Conservation (phyloP, 2,113 vertebrate genomes). For the Microcebus ravelobensis region DNA sequence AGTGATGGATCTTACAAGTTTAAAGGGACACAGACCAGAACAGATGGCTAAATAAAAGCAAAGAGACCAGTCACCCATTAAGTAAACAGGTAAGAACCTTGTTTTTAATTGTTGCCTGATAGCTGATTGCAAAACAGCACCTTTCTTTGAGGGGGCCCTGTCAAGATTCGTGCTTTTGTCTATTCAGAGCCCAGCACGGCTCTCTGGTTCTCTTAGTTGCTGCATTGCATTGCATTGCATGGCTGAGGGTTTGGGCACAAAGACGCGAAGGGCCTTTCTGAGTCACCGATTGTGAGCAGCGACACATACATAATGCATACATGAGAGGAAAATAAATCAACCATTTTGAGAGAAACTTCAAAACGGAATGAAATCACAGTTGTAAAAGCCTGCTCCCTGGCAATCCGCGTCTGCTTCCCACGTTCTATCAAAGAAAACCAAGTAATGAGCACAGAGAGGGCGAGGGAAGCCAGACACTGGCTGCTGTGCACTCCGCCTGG, state of each 20-base stretch:
- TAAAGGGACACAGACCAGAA: slow-evolving; percentile 68
- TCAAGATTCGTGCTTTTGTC: slow-evolving; percentile 16
- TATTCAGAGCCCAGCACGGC: neutral
- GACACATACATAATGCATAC: neutral
- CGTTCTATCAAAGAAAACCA: neutral
- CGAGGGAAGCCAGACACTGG: accelerated
- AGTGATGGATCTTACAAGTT: slow-evolving; percentile 60
- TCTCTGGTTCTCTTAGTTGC: neutral
- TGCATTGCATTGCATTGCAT: neutral
- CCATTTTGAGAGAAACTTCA: slow-evolving; percentile 50
- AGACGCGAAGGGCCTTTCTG: neutral
- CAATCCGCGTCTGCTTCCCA: neutral
- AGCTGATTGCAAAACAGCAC: slow-evolving; percentile 35
- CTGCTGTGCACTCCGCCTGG: neutral
- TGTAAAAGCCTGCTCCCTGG: slow-evolving; percentile 4
- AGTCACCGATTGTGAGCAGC: neutral
- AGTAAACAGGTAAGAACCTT: slow-evolving; percentile 59
- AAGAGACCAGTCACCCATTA: slow-evolving; percentile 57
- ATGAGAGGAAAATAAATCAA: slow-evolving; percentile 47
- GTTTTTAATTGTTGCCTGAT: neutral
- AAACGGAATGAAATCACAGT: slow-evolving; percentile 18
- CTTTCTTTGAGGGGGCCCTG: slow-evolving; percentile 60
- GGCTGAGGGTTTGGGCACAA: neutral
- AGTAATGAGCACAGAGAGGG: neutral
- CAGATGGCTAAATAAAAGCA: slow-evolving; percentile 76